Conservation (phyloP, 2,113 vertebrate species). For the Helogale parvula region DNA sequence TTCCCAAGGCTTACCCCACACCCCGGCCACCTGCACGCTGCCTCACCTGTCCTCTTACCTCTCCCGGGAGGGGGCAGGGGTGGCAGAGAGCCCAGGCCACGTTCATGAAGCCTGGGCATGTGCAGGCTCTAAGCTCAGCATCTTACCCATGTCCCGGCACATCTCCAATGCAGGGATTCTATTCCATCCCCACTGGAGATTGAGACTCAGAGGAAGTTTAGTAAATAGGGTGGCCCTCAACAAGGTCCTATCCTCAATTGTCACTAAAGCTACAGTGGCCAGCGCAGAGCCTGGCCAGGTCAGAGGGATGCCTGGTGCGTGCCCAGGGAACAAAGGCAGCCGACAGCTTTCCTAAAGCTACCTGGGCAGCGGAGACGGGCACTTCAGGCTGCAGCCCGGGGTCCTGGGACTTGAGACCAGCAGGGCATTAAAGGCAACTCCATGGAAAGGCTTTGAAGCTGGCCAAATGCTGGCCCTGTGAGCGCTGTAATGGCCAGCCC, state of each 20-base stretch:
- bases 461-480: rapidly evolving
- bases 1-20: background rate
- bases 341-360: background rate
- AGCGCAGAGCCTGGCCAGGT: background rate
- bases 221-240: too few species aligned
- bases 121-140: background rate
- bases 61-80: background rate
- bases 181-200: background rate
- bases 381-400: background rate
- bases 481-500: background rate
- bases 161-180: background rate
- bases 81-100: background rate
- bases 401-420: background rate
- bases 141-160: rapidly evolving
- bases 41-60: background rate
- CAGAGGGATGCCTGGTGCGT: background rate
- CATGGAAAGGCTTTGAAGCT: background rate
- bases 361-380: background rate
- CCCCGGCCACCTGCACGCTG: background rate
- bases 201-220: background rate
- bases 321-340: background rate
- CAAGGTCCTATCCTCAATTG: background rate
- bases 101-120: background rate
- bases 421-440: background rate
- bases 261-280: background rate